A percentile compares a stretch with the other conserved stretches of the same genome.
phyloP scores from a whole-genome alignment of 2,888 invertebrate genomes.

The Odontomyia ornata region DNA sequence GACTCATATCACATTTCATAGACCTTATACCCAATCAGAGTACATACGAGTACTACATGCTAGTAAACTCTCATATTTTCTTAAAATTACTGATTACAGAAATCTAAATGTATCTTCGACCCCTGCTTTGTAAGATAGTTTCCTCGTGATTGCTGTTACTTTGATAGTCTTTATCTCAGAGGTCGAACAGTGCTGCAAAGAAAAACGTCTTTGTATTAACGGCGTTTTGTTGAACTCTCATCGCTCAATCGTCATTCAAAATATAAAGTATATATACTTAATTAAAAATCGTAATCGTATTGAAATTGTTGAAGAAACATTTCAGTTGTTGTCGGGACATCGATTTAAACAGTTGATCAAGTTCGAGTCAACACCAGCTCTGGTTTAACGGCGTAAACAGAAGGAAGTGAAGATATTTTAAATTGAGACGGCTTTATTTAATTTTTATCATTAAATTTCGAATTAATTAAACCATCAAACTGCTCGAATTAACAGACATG shows the following conservation, averaged over 20 bases:
- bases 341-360: slow-evolving; percentile 17
- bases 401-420: too few species aligned
- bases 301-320: slow-evolving; percentile 16
- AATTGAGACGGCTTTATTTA: too few species aligned
- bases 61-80: not conserved
- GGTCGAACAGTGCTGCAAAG: not conserved
- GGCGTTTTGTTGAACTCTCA: not conserved
- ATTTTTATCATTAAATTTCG: too few species aligned
- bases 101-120: slow-evolving; percentile 31
- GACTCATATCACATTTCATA: not conserved
- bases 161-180: slow-evolving; percentile 14
- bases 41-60: not conserved
- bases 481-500: slow-evolving; percentile 6
- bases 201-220: slow-evolving; percentile 20
- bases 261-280: not conserved
- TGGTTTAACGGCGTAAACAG: too few species aligned
- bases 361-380: not conserved
- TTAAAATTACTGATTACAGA: slow-evolving; percentile 32
- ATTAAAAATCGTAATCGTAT: slow-evolving; percentile 40
- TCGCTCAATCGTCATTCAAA: not conserved
- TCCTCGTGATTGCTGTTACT: not conserved
- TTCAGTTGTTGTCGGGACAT: slow-evolving; percentile 26
- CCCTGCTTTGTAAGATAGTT: not conserved
- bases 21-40: not conserved
- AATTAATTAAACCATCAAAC: too few species aligned